A percentile compares a stretch with the other conserved stretches of the same genome.
phyloP scores from a whole-genome alignment of 2,888 invertebrate species.

The Lepidochitona cinerea region DNA sequence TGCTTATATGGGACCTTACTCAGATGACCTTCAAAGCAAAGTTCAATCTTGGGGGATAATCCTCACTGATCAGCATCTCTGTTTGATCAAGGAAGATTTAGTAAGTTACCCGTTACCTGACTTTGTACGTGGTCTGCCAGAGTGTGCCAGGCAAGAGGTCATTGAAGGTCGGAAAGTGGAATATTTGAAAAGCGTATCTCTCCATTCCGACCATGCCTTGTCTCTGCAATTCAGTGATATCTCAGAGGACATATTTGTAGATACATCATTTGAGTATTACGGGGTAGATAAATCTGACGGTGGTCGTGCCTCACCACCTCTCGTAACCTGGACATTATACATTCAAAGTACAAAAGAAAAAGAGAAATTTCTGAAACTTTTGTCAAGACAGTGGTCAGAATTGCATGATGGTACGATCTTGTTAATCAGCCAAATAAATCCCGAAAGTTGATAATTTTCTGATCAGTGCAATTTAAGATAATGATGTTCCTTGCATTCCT shows the following conservation, averaged over 20 bases:
- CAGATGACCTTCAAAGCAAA: slow-evolving; percentile 23
- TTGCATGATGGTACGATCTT: slow-evolving; percentile 36
- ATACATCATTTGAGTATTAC: slow-evolving; percentile 58
- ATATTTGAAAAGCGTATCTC: slow-evolving; percentile 51
- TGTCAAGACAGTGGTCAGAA: slow-evolving; percentile 62
- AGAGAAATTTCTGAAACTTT: slow-evolving; percentile 54
- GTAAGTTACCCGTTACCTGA: slow-evolving; percentile 68
- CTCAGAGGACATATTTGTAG: slow-evolving; percentile 61
- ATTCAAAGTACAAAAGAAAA: slow-evolving; percentile 58
- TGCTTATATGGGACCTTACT: slow-evolving; percentile 29
- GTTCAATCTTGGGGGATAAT: slow-evolving; percentile 55
- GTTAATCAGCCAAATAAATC: no score
- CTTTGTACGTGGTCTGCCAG: slow-evolving; percentile 63
- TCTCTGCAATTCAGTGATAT: slow-evolving; percentile 64
- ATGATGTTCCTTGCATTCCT: no score
- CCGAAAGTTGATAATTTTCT: no score
- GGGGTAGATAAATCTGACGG: slow-evolving; percentile 37
- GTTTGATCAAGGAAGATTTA: slow-evolving; percentile 60
- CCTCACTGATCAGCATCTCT: slow-evolving; percentile 59
- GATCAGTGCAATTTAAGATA: no score
- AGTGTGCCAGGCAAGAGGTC: slow-evolving; percentile 55
- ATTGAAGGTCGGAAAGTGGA: slow-evolving; percentile 56
- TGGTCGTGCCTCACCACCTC: slow-evolving; percentile 45
- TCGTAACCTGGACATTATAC: slow-evolving; percentile 48
- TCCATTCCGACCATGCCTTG: slow-evolving; percentile 43